phyloP scores from a whole-genome alignment of 2,797 vertebrate genomes.

The Cyclopterus lumpus region DNA sequence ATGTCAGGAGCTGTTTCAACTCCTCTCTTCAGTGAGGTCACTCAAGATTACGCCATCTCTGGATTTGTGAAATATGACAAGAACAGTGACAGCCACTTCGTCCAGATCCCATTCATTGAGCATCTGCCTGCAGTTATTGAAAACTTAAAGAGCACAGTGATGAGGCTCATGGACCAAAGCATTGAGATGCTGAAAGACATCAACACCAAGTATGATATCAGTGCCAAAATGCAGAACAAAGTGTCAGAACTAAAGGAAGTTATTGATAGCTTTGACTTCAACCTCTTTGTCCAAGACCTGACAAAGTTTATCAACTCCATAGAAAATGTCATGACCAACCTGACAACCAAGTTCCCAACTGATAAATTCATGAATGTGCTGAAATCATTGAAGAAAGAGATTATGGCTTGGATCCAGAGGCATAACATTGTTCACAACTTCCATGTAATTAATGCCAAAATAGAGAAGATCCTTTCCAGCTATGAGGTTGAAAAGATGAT shows the following conservation, averaged over 20 bases:
- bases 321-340: constrained; percentile 72
- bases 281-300: constrained; percentile 77
- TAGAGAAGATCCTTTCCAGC: constrained; percentile 83
- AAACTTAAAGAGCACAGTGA: constrained; percentile 77
- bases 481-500: constrained; percentile 87
- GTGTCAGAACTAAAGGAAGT: constrained; percentile 82
- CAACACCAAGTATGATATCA: constrained; percentile 84
- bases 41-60: constrained; percentile 87
- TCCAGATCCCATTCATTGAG: constrained; percentile 90
- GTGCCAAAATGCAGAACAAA: constrained; percentile 80
- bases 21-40: constrained; percentile 72
- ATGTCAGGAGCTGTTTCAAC: constrained; percentile 83
- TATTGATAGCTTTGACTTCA: constrained; percentile 85
- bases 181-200: constrained; percentile 84
- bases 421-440: constrained; percentile 85
- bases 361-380: constrained; percentile 82
- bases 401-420: constrained; percentile 81
- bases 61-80: constrained; percentile 93
- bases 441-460: constrained; percentile 71
- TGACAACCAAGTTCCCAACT: constrained; percentile 79
- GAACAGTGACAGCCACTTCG: constrained; percentile 88
- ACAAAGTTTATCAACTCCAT: constrained; percentile 74
- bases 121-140: constrained; percentile 86
- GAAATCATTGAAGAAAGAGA: constrained; percentile 79
- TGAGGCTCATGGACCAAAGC: constrained; percentile 78